Percentiles rank a stretch among this genome's conserved stretches.
Evolutionary conservation across 2,797 vertebrate species (phyloP).

Genomic region (Spinus pinus): DNA sequence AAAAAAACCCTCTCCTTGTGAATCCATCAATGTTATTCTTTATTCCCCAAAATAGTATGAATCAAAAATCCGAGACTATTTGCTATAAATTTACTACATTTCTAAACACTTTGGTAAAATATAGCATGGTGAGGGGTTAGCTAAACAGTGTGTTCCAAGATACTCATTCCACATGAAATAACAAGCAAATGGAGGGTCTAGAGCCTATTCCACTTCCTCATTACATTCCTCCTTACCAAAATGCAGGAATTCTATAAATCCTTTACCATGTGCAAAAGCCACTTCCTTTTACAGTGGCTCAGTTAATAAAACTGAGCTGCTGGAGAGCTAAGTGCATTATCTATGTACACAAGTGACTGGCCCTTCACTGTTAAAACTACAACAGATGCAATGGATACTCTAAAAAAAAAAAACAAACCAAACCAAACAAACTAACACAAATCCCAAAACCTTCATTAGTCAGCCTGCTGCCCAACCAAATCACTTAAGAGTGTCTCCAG

Average conservation of each 20-base stretch:
- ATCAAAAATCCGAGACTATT: neutral
- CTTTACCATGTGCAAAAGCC: neutral
- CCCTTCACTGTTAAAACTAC: neutral
- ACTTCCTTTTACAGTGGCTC: neutral
- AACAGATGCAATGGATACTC: neutral
- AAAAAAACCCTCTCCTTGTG: neutral
- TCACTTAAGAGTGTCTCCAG: fast-evolving
- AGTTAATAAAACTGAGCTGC: neutral
- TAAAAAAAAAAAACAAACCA: neutral
- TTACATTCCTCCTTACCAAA: neutral
- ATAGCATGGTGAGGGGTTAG: neutral
- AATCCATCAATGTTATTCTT: neutral
- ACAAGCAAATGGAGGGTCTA: neutral
- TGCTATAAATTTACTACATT: neutral
- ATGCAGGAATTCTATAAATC: neutral
- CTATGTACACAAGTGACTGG: neutral
- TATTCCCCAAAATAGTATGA: neutral
- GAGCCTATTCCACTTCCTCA: neutral
- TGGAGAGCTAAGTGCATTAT: neutral
- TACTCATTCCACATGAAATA: neutral
- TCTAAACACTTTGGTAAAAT: neutral
- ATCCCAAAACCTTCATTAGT: neutral
- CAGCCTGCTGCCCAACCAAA: neutral
- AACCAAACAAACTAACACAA: neutral
- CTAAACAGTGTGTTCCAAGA: neutral